phyloP scores from a whole-genome alignment of 2,797 vertebrate species.

The Poecilia wingei region DNA sequence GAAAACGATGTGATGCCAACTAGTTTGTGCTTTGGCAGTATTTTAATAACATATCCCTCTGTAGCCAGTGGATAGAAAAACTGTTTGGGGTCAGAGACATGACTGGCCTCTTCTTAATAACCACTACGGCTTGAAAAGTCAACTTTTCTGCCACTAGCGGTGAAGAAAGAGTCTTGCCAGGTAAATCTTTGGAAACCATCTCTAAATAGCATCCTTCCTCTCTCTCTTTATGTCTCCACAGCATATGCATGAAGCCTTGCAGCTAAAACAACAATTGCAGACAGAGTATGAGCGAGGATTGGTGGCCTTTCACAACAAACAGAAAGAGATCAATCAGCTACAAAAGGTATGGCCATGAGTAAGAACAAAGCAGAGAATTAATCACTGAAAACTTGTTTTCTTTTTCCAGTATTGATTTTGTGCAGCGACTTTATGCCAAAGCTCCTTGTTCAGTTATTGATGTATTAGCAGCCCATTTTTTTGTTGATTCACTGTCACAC shows the following conservation, averaged over 20 bases:
- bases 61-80: neutral
- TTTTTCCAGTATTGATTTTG: constrained; percentile 17
- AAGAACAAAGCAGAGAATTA: neutral
- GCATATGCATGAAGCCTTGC: constrained; percentile 92
- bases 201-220: constrained; percentile 23
- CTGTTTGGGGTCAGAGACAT: neutral
- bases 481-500: constrained; percentile 54
- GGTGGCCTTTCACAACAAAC: constrained; percentile 90
- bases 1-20: constrained; percentile 1
- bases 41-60: constrained; percentile 13
- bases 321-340: constrained; percentile 92
- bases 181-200: constrained; percentile 18
- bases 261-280: constrained; percentile 91
- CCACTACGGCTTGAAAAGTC: neutral
- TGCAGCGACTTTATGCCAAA: constrained; percentile 19
- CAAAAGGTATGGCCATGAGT: constrained; percentile 83
- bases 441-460: constrained; percentile 32
- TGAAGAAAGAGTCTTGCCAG: constrained; percentile 1
- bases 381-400: constrained; percentile 6
- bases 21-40: neutral
- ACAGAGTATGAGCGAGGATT: constrained; percentile 94
- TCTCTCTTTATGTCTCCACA: constrained; percentile 52
- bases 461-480: constrained; percentile 38
- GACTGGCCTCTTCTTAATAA: constrained; percentile 4
- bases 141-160: neutral